phyloP scores from a whole-genome alignment of 2,797 vertebrate genomes.

The Poeciliopsis paucimaculata region DNA sequence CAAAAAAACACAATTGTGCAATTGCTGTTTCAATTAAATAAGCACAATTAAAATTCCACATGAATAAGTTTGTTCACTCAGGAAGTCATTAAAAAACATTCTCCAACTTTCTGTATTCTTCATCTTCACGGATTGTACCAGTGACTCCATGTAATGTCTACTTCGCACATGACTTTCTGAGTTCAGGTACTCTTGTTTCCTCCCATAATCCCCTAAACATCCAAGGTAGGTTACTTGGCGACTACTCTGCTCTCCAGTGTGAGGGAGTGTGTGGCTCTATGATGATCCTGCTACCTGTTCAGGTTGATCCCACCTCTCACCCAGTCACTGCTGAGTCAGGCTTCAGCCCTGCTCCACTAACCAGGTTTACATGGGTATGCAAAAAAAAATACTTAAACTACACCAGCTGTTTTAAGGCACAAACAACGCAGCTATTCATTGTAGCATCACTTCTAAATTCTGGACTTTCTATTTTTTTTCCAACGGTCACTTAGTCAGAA shows the following conservation, averaged over 20 bases:
- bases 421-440: not conserved
- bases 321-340: not conserved
- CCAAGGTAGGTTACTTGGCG: not conserved
- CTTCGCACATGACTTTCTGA: too few relatives aligned
- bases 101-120: too few relatives aligned
- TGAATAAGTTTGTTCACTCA: too few relatives aligned
- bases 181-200: not conserved
- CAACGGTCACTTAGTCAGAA: not conserved
- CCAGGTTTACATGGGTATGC: not conserved
- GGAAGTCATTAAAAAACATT: too few relatives aligned
- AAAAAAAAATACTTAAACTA: not conserved
- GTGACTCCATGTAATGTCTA: too few relatives aligned
- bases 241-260: not conserved
- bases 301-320: not conserved
- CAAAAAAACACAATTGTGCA: too few relatives aligned
- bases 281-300: not conserved
- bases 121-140: too few relatives aligned
- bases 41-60: too few relatives aligned
- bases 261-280: not conserved
- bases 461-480: not conserved
- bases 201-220: not conserved
- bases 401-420: constrained; percentile 1
- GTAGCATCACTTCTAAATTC: not conserved
- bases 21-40: too few relatives aligned
- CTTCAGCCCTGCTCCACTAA: not conserved